Base-by-base conservation (phyloP, 1,140 invertebrate genomes). In the Penaeus indicus region DNA sequence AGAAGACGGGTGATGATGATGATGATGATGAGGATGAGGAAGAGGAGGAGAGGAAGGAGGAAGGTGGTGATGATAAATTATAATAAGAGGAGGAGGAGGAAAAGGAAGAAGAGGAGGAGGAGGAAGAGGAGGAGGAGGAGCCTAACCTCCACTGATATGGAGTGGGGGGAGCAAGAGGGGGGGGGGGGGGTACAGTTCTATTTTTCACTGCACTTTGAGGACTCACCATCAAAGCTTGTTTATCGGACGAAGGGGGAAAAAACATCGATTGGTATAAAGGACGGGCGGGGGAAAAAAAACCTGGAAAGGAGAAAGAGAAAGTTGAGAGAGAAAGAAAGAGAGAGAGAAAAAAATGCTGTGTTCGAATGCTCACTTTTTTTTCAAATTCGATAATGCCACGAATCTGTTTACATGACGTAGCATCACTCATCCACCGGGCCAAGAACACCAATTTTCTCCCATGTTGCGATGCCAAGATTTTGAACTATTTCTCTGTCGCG, bases 131-230 rank as follows among this genome's bases (percentile, higher is more conserved):
- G 11, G n/a, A 38, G 47, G 4, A 47, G 11, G 25, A 13, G 10
- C 54, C 54, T 8, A 1, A 5, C 54, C 16, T 8, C 54, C 10
- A 42, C 5, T 25, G 61, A n/a, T 42, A 38, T 32, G 22, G 21
- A 18, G 77, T 18, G n/a, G 16, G 25, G 32, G 32, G 32, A 32
- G 32, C 32, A 32, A 32, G 32, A 32, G 19, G 25, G n/a, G n/a
- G n/a, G 27, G 47, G 27, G 47, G 32, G 22, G 84, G 38, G 61
- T 19, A 32, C 22, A 42, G 75, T 80, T 67, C 75, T 80, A 86
- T 86, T 86, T 86, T 86, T 86, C 85, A 80, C 85, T 86, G 85
- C 85, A 86, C 85, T 86, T 79, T 86, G 85, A 86, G 85, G 77
- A 86, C 85, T 64, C 77, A 54, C 61, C 85, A 86, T 86, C 77